phyloP scores from a whole-genome alignment of 2,797 vertebrate genomes.

The Chaunax sp. region DNA sequence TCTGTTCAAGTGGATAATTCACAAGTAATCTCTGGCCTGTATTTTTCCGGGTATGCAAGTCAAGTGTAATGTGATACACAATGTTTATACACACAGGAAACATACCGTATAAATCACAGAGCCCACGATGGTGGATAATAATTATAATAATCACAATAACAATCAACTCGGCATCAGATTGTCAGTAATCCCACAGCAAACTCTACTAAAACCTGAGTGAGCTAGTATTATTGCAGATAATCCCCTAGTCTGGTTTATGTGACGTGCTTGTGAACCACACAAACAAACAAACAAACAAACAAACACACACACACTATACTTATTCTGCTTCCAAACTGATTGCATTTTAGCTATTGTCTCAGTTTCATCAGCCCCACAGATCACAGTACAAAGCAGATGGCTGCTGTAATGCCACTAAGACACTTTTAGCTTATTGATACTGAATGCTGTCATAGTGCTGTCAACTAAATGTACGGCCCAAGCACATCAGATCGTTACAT shows the following conservation, averaged over 20 bases:
- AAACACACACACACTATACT: background rate
- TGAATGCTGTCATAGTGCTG: slow-evolving; percentile 12
- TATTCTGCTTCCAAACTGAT: slow-evolving; percentile 42
- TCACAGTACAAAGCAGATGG: slow-evolving; percentile 58
- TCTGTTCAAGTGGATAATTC: background rate
- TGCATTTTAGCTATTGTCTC: slow-evolving; percentile 63
- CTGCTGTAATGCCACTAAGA: slow-evolving; percentile 34
- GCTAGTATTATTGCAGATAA: slow-evolving; percentile 74
- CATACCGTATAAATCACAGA: slow-evolving; percentile 9
- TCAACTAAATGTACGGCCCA: slow-evolving; percentile 17
- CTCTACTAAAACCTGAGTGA: slow-evolving; percentile 68
- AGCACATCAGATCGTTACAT: background rate
- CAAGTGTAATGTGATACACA: too few species aligned
- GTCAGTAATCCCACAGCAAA: slow-evolving; percentile 72
- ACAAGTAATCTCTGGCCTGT: background rate
- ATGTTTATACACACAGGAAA: slow-evolving; percentile 21
- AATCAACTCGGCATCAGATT: slow-evolving; percentile 73
- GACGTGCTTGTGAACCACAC: slow-evolving; percentile 42
- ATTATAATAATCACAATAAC: slow-evolving; percentile 62
- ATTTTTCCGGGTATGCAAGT: background rate
- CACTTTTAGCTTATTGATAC: slow-evolving; percentile 34
- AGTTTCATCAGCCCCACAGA: slow-evolving; percentile 53
- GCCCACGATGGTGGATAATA: slow-evolving; percentile 29
- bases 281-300: background rate
- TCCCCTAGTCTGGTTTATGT: slow-evolving; percentile 65